These are phyloP conservation scores for Steinernema khuongi DNA, from an alignment of 1,140 invertebrate genomes.

Conservation along the genomic window DNA sequence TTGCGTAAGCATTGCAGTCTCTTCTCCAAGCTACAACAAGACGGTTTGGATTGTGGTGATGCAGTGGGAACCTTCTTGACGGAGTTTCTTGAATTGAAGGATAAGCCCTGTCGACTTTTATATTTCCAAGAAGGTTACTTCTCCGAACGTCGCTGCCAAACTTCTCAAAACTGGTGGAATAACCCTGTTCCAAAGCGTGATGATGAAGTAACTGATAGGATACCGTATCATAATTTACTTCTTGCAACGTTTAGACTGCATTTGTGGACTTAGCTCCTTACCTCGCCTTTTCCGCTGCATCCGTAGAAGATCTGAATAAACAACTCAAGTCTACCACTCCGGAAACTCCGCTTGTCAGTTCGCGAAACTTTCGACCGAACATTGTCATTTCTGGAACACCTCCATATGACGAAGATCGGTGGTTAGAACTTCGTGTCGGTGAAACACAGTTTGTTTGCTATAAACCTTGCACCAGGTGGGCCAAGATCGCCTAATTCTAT, in stretches of 20 bases:
- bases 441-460: slow-evolving; percentile 40
- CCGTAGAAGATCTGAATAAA: not conserved
- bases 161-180: slow-evolving; percentile 20
- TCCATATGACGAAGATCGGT: slow-evolving; percentile 56
- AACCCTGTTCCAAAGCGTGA: not conserved
- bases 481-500: slow-evolving; percentile 11
- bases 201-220: not conserved
- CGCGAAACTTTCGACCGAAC: slow-evolving; percentile 55
- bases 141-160: slow-evolving; percentile 21
- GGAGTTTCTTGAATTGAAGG: slow-evolving; percentile 20
- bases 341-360: slow-evolving; percentile 20
- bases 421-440: slow-evolving; percentile 46
- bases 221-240: not conserved
- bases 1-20: too few species aligned
- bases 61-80: not conserved
- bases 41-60: slow-evolving; percentile 32
- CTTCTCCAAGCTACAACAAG: slow-evolving; percentile 2
- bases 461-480: slow-evolving; percentile 49
- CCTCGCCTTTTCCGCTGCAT: not conserved
- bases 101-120: slow-evolving; percentile 20
- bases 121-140: slow-evolving; percentile 17
- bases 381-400: slow-evolving; percentile 53
- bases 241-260: not conserved
- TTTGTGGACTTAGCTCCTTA: slow-evolving; percentile 2
- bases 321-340: not conserved